Evolutionary conservation across 2,797 vertebrate species (phyloP).

Genomic region (Smutsia temminckii): DNA sequence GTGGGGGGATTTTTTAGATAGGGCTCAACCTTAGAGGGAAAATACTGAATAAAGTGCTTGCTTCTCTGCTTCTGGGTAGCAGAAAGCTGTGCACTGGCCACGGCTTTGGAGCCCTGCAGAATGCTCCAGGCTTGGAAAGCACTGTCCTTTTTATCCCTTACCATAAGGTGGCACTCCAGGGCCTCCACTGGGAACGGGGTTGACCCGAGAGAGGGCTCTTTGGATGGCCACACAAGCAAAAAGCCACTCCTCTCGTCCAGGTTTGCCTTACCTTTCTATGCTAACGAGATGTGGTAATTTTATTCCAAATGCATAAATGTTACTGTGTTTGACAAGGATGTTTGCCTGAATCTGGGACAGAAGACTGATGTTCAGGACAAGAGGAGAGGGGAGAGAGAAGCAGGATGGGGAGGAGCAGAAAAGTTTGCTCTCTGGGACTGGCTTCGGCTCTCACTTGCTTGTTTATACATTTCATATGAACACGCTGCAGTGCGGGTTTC

Average conservation of each 20-base stretch:
- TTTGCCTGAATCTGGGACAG: slow-evolving; percentile 59
- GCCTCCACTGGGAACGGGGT: slow-evolving; percentile 67
- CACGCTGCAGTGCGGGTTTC: slow-evolving; percentile 64
- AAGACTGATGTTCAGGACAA: slow-evolving; percentile 27
- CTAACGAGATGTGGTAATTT: slow-evolving; percentile 68
- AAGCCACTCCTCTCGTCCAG: slow-evolving; percentile 63
- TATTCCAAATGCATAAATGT: slow-evolving; percentile 76
- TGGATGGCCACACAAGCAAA: slow-evolving; percentile 55
- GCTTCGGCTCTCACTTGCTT: slow-evolving; percentile 12
- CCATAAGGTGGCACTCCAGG: slow-evolving; percentile 84
- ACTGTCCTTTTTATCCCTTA: neutral
- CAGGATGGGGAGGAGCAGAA: neutral
- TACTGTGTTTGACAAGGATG: slow-evolving; percentile 67
- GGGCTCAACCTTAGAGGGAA: neutral
- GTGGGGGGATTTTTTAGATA: neutral
- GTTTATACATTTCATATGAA: slow-evolving; percentile 48
- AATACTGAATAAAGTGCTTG: neutral
- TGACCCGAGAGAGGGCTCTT: slow-evolving; percentile 2
- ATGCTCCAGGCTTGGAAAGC: neutral
- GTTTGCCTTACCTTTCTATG: slow-evolving; percentile 69
- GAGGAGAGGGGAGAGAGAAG: slow-evolving; percentile 13
- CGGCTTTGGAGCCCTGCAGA: neutral
- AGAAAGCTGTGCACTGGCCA: neutral
- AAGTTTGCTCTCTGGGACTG: slow-evolving; percentile 30
- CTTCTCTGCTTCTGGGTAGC: neutral